Evolutionary conservation across 2,888 invertebrate species (phyloP).

Genomic region (Polydesmus complanatus): DNA sequence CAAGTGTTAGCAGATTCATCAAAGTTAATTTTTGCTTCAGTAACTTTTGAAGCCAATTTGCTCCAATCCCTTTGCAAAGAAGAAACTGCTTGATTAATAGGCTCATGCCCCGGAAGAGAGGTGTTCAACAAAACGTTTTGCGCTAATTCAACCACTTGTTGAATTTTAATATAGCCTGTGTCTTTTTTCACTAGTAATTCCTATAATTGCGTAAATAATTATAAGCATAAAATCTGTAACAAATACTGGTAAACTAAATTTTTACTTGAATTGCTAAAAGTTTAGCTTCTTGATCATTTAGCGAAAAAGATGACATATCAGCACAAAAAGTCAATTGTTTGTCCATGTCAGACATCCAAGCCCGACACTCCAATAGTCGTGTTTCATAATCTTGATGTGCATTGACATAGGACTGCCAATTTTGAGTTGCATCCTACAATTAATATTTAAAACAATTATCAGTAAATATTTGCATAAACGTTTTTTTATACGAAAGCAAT

Average conservation of each 20-base stretch:
- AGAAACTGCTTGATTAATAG: slow-evolving; percentile 67
- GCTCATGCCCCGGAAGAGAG: slow-evolving; percentile 70
- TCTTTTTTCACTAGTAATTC: slow-evolving; percentile 81
- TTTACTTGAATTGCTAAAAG: slow-evolving; percentile 50
- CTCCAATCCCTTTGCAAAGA: slow-evolving; percentile 85
- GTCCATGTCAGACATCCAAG: slow-evolving; percentile 69
- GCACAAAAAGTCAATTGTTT: slow-evolving; percentile 77
- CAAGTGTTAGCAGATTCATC: slow-evolving; percentile 83
- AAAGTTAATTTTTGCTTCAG: slow-evolving; percentile 72
- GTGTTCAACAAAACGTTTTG: slow-evolving; percentile 84
- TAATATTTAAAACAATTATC: background rate
- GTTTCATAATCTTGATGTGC: slow-evolving; percentile 77
- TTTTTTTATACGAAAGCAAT: too few relatives aligned
- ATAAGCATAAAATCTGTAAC: background rate
- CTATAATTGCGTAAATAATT: slow-evolving; percentile 38
- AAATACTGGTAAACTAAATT: background rate
- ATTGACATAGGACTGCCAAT: slow-evolving; percentile 83
- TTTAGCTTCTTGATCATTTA: slow-evolving; percentile 73
- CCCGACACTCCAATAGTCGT: slow-evolving; percentile 59
- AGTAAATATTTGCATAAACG: background rate
- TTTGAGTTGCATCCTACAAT: slow-evolving; percentile 57
- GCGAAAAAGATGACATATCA: slow-evolving; percentile 62
- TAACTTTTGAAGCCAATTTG: slow-evolving; percentile 66
- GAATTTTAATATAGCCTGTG: slow-evolving; percentile 77
- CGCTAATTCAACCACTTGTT: slow-evolving; percentile 74